These are phyloP conservation scores for Manis pentadactyla DNA, from an alignment of 2,797 vertebrate species.

Conservation along the genomic window DNA sequence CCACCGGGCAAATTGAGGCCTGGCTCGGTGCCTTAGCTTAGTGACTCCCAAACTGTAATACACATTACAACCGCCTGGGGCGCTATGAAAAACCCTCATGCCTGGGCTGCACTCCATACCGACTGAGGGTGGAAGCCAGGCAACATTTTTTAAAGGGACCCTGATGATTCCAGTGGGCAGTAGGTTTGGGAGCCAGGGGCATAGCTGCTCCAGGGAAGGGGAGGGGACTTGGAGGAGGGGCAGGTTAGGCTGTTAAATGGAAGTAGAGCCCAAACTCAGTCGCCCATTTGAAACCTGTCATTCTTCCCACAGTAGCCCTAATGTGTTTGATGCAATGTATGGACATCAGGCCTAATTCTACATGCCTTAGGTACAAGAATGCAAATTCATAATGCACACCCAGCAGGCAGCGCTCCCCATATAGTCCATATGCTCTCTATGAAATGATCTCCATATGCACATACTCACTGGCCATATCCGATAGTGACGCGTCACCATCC, in stretches of 20 bases:
- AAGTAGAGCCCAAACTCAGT: background rate
- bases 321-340: background rate
- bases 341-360: background rate
- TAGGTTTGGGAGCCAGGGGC: background rate
- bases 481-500: background rate
- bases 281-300: background rate
- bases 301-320: background rate
- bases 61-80: background rate
- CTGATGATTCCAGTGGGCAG: background rate
- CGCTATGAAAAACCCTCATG: background rate
- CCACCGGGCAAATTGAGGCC: background rate
- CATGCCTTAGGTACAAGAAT: background rate
- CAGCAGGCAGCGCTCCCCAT: background rate
- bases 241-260: background rate
- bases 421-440: background rate
- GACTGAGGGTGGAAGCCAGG: background rate
- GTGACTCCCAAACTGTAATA: background rate
- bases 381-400: background rate
- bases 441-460: background rate
- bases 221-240: too few species aligned
- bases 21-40: background rate
- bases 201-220: background rate
- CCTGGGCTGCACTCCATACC: too few species aligned
- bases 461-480: background rate
- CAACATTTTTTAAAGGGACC: background rate